These are phyloP conservation scores for Oxytorus armatus DNA, from an alignment of 2,888 invertebrate genomes.

Conservation along the genomic window DNA sequence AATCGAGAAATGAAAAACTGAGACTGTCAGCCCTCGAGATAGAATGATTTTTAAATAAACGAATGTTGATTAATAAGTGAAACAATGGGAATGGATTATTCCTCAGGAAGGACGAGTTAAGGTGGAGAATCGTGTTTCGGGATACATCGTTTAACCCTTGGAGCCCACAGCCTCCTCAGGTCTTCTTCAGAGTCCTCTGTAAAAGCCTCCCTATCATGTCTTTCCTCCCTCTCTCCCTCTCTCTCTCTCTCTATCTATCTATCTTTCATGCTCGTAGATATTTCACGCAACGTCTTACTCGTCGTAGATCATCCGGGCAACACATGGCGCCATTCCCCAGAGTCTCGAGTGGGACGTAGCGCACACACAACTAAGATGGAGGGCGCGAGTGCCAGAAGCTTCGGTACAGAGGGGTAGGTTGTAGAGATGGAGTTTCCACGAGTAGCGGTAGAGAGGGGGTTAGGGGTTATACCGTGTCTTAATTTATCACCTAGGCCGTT, in stretches of 20 bases:
- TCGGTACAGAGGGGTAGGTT: conserved; percentile 62
- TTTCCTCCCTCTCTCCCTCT: conserved; percentile 13
- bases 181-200: conserved; percentile 18
- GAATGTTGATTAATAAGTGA: neutral
- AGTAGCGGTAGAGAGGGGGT: conserved; percentile 66
- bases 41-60: neutral
- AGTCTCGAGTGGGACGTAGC: conserved; percentile 56
- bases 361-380: conserved; percentile 41
- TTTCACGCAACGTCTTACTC: conserved; percentile 74
- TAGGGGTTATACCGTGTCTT: conserved; percentile 71
- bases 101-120: conserved; percentile 2
- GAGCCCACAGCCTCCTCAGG: neutral
- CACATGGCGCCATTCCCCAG: conserved; percentile 77
- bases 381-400: conserved; percentile 54
- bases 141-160: conserved; percentile 23
- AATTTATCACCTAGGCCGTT: conserved; percentile 77
- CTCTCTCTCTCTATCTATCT: conserved; percentile 20
- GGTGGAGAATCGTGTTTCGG: conserved; percentile 11
- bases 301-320: conserved; percentile 79
- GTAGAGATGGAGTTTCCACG: conserved; percentile 70
- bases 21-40: neutral
- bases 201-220: conserved; percentile 27
- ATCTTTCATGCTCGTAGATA: conserved; percentile 68
- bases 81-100: conserved; percentile 18
- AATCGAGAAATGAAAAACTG: neutral